Evolutionary conservation across 2,888 invertebrate species (phyloP), one percentile per base, ranked within the genome.

Genomic region (Cephus spinipes): DNA sequence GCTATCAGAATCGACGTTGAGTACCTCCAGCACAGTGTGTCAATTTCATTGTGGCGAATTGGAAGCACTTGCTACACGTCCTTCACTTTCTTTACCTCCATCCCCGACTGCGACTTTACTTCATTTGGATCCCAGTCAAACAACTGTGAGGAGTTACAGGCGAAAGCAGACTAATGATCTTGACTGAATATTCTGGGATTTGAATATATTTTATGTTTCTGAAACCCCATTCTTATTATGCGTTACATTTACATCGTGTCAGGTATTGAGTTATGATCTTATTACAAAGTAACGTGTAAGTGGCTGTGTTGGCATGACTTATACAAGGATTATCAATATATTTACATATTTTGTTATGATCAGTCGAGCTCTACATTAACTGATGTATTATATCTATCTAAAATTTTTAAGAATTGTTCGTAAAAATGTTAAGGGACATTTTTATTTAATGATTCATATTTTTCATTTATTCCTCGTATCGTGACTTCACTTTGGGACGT

Each of bases 41-140:
- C 91, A 90, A 78, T 86, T 90, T 77, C 90, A 90, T 81, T 89
- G 88, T 76, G 87, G 88, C 74, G 92, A 92, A 82, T 79, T 91
- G 71, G 92, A 92, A 76, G 87, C 87, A 69, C 85, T 91, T 35
- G 85, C 87, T 30, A 84, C 83, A 74, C 84, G 85, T 74, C 82
- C 84, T 55, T 79, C 81, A 23, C 82, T 82, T 34, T 86, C 81
- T 36, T 81, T 82, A 77, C 84, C 85, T 1, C 87, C 85, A 2
- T 89, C 90, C 15, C 86, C 87, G 69, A 79, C 84, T 35, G 82
- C 85, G 12, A 83, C 87, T 34, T 81, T 90, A 80, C 86, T 90
- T 40, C 86, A 87, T 73, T 84, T 86, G 76, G 87, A 87, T 77
- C 77, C 81, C 30, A 82, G 83, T 73, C 83, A 85, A 79, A 75